Base-by-base conservation (phyloP, 2,888 invertebrate genomes). In the Podotricha telesiphe region DNA sequence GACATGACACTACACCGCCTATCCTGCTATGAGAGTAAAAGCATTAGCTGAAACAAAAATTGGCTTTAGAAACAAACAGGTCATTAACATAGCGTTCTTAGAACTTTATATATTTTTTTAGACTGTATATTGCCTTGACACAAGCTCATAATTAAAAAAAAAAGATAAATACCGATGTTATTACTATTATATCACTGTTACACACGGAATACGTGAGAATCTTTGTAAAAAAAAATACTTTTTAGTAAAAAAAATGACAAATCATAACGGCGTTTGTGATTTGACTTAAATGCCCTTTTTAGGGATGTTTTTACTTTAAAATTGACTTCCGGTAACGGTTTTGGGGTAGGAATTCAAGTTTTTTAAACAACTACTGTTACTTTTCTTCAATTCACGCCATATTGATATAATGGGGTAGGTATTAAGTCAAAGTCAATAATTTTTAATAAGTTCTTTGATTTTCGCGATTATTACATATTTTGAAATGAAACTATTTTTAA, bases 321-420 rank as follows among this genome's bases (percentile, higher is more conserved):
- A 53, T 15, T 28, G 0, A 34, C 19, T 55, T 55, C 55, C 55
- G 55, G 34, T 55, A 55, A 55, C 55, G 55, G 55, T 55, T 55
- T 55, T 37, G 34, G 55, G 34, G 55, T 55, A 34, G 34, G 34
- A 34, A 37, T 34, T 2, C 10, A 34, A 10, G 7, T 17, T 20
- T 48, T 28, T 55, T 55, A 11, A 17, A 37, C 10, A 10, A 37
- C 55, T 55, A 17, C 37, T 37, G 37, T 55, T 55, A 17, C 4
- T 17, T 19, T 37, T 53, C 1, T 55, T 34, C 8, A n/a, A 10
- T 34, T 19, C n/a, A 28, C n/a, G 28, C 22, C 28, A 53, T 15
- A 51, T 51, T 13, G 42, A 13, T 13, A 13, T 8, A 37, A 10
- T 13, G 42, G 13, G 42, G 13, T 13, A 42, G 42, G 10, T 8